These are phyloP conservation scores for Pholis gunnellus DNA, from an alignment of 2,113 vertebrate genomes.

Conservation along the genomic window DNA sequence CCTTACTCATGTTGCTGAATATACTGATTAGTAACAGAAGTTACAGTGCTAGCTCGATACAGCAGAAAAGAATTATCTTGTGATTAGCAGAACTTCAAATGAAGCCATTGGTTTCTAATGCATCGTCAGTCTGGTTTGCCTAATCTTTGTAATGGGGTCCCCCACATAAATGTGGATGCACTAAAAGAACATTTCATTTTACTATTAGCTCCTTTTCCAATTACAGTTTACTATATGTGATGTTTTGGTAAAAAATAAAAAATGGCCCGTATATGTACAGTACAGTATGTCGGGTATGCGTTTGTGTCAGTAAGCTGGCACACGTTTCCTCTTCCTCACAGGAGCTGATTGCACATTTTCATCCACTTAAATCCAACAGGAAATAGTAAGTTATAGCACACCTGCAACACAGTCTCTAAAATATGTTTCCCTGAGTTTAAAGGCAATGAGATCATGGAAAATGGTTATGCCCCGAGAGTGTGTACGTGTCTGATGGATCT, in stretches of 20 bases:
- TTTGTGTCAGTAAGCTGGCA: conserved; percentile 47
- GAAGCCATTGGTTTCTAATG: not conserved
- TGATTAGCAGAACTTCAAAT: not conserved
- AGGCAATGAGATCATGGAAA: conserved; percentile 55
- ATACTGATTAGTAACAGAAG: not conserved
- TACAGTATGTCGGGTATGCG: not conserved
- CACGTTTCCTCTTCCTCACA: conserved; percentile 27
- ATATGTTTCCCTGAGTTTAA: conserved; percentile 60
- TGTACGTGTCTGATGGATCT: conserved; percentile 57
- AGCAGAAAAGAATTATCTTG: not conserved
- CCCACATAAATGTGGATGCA: not conserved
- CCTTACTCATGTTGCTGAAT: not conserved
- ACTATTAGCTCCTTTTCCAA: not conserved
- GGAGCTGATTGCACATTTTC: conserved; percentile 57
- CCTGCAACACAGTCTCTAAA: conserved; percentile 63
- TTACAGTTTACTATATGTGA: not conserved
- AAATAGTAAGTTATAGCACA: conserved; percentile 55
- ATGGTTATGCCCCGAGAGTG: conserved; percentile 54
- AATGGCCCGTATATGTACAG: not conserved
- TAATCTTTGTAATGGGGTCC: not conserved
- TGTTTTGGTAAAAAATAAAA: not conserved
- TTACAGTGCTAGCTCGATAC: not conserved
- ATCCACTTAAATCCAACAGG: conserved; percentile 56
- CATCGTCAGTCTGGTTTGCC: not conserved
- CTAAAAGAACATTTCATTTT: not conserved